phyloP scores from a whole-genome alignment of 2,113 vertebrate species.

The Isurus oxyrinchus region DNA sequence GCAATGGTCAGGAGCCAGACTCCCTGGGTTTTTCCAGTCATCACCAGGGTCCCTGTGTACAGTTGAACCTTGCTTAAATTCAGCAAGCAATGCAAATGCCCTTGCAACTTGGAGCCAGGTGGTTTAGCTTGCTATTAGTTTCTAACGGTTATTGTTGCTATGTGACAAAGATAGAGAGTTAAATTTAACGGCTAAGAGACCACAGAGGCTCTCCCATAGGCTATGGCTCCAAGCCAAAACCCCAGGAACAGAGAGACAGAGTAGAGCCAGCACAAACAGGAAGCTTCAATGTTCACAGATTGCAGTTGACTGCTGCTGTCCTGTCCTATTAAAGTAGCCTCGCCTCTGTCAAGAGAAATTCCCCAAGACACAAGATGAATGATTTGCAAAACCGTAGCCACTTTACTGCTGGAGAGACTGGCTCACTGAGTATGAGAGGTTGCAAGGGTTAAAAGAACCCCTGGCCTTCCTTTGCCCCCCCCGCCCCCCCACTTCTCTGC shows the following conservation, averaged over 20 bases:
- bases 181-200: constrained; percentile 15
- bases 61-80: background rate
- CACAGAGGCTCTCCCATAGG: constrained; percentile 8
- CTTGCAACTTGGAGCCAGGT: constrained; percentile 8
- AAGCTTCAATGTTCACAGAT: background rate
- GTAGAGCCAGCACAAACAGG: background rate
- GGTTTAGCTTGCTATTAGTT: background rate
- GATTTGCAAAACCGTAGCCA: background rate
- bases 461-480: background rate
- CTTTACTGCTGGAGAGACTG: background rate
- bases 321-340: background rate
- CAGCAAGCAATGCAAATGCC: background rate
- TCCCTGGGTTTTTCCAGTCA: background rate
- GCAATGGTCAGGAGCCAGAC: background rate
- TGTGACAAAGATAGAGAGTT: constrained; percentile 32
- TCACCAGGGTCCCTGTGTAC: background rate
- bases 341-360: background rate
- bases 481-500: background rate
- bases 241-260: background rate
- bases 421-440: background rate
- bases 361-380: background rate
- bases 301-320: background rate
- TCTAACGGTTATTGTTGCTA: constrained; percentile 3
- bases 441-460: background rate
- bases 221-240: background rate